Percentiles rank a stretch among this genome's conserved stretches.
phyloP scores from a whole-genome alignment of 2,797 vertebrate genomes.

The Gymnodraco acuticeps region DNA sequence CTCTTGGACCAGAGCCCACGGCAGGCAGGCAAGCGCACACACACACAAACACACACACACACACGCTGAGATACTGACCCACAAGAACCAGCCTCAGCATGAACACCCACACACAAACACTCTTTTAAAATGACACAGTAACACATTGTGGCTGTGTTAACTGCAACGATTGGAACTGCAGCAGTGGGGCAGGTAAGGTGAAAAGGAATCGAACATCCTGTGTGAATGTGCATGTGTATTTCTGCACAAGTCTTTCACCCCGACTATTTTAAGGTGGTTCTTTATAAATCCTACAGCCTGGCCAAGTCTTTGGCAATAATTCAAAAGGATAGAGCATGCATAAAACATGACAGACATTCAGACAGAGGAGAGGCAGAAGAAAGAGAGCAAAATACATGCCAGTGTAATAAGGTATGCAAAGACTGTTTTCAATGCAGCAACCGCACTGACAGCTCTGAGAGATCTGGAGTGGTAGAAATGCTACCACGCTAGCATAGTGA shows the following conservation, averaged over 20 bases:
- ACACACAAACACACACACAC: background rate
- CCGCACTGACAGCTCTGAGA: slow-evolving; percentile 48
- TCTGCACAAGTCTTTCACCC: slow-evolving; percentile 28
- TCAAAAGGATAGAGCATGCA: slow-evolving; percentile 67
- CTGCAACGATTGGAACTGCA: slow-evolving; percentile 76
- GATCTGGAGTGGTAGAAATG: slow-evolving; percentile 52
- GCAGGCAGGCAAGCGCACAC: slow-evolving; percentile 27
- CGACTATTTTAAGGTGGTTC: slow-evolving; percentile 58
- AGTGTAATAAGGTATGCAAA: slow-evolving; percentile 76
- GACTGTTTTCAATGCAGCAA: slow-evolving; percentile 71
- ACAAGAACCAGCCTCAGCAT: slow-evolving; percentile 46
- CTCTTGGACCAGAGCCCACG: slow-evolving; percentile 75
- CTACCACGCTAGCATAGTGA: slow-evolving; percentile 53
- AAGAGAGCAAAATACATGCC: slow-evolving; percentile 40
- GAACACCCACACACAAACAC: slow-evolving; percentile 53
- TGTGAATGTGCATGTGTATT: slow-evolving; percentile 23
- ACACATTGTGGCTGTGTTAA: slow-evolving; percentile 18
- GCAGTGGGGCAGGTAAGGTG: slow-evolving; percentile 68
- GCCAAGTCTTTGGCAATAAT: slow-evolving; percentile 52
- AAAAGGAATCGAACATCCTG: slow-evolving; percentile 46
- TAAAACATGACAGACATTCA: slow-evolving; percentile 69
- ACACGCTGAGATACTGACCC: slow-evolving; percentile 29
- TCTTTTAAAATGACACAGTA: too few species aligned
- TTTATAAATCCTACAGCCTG: slow-evolving; percentile 55
- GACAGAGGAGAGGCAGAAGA: slow-evolving; percentile 43